Conservation (phyloP, 2,797 vertebrate genomes). For the Clamator glandarius region DNA sequence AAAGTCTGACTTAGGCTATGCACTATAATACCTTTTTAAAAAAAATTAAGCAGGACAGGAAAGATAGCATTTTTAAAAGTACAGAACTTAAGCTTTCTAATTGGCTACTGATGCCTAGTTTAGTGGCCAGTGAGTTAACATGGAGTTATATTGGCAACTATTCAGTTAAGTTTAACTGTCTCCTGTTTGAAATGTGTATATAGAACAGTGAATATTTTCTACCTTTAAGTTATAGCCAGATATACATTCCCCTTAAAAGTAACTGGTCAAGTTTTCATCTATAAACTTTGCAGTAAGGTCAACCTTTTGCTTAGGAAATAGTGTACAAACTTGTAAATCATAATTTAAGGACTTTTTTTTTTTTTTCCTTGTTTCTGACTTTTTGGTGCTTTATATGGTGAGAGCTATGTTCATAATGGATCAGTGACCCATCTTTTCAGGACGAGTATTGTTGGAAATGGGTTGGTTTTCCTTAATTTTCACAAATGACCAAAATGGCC, state of each 20-base stretch:
- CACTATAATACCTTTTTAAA: constrained; percentile 62
- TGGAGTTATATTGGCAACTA: constrained; percentile 42
- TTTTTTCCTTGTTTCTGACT: constrained; percentile 65
- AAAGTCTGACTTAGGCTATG: constrained; percentile 66
- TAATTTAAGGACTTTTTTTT: constrained; percentile 61
- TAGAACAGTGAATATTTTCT: constrained; percentile 64
- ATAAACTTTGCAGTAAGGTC: constrained; percentile 64
- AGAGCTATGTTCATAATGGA: constrained; percentile 72
- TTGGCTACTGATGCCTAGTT: constrained; percentile 64
- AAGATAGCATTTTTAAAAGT: constrained; percentile 56
- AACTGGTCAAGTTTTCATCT: constrained; percentile 62
- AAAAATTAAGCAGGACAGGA: constrained; percentile 53
- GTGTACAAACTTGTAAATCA: constrained; percentile 80
- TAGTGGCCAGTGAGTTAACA: constrained; percentile 59
- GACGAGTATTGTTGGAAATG: constrained; percentile 71
- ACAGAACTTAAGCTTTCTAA: constrained; percentile 58
- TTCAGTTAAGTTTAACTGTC: constrained; percentile 56
- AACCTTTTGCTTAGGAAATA: constrained; percentile 71
- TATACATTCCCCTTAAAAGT: constrained; percentile 69
- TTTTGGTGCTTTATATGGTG: constrained; percentile 80
- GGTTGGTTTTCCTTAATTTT: constrained; percentile 42
- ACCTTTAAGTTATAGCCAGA: constrained; percentile 71
- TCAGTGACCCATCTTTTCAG: constrained; percentile 69
- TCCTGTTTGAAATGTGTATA: constrained; percentile 63
- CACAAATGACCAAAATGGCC: constrained; percentile 57